A percentile compares a stretch with the other conserved stretches of the same genome.
Conservation (phyloP, 2,113 vertebrate species). For the Crotalus horridus region DNA sequence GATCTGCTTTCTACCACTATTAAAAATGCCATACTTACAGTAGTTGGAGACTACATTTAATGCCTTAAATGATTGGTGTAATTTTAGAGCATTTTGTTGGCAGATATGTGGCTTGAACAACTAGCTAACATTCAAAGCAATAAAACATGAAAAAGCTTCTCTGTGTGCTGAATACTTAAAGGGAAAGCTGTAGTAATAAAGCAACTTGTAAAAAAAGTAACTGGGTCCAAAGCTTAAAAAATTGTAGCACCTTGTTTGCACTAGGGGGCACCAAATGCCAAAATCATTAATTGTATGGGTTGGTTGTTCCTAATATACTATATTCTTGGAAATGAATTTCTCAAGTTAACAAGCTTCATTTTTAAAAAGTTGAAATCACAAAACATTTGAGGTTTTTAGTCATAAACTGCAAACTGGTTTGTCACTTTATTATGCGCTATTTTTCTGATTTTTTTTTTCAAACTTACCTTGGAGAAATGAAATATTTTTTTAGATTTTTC, state of each 20-base stretch:
- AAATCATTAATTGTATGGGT: background rate
- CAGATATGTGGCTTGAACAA: background rate
- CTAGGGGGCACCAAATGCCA: slow-evolving; percentile 13
- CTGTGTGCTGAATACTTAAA: background rate
- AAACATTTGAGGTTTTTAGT: background rate
- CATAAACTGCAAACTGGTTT: background rate
- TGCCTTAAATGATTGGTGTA: background rate
- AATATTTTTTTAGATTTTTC: background rate
- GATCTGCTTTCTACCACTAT: background rate
- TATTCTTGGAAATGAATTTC: background rate
- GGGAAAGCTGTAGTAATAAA: background rate
- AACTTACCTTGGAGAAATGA: background rate
- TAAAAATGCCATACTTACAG: background rate
- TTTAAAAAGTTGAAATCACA: background rate
- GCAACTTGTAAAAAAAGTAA: background rate
- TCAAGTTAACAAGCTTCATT: background rate
- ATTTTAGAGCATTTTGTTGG: background rate
- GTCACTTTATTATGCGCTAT: background rate
- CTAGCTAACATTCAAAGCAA: background rate
- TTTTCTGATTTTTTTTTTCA: background rate
- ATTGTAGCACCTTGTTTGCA: background rate
- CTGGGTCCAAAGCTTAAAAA: background rate
- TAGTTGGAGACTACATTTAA: background rate
- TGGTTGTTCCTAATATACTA: background rate
- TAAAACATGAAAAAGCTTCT: background rate